Conservation (phyloP, 2,888 invertebrate species). For the Agrotis exclamationis region DNA sequence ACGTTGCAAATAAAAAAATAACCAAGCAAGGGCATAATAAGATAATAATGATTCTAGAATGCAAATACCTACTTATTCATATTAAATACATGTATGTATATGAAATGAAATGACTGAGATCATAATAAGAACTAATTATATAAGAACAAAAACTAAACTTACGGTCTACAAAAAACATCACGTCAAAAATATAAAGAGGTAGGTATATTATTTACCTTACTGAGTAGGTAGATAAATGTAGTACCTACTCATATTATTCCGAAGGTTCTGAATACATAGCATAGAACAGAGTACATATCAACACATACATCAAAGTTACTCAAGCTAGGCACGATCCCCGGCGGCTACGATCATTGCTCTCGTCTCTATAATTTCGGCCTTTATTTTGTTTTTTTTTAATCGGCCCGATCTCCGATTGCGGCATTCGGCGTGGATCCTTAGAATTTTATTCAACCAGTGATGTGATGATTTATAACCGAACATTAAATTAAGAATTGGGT, state of each 20-base stretch:
- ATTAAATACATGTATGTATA: not conserved
- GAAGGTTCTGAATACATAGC: slow-evolving; percentile 35
- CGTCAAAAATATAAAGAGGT: not conserved
- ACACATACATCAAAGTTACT: slow-evolving; percentile 59
- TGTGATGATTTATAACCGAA: slow-evolving; percentile 75
- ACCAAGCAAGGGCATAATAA: not conserved
- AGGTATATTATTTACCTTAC: not conserved
- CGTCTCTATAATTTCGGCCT: slow-evolving; percentile 75
- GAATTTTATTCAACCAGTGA: slow-evolving; percentile 71
- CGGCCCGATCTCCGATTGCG: slow-evolving; percentile 77
- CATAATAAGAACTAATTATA: slow-evolving; percentile 9
- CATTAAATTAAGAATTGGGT: slow-evolving; percentile 70
- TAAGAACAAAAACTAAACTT: not conserved
- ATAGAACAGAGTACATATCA: slow-evolving; percentile 35
- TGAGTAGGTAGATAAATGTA: not conserved
- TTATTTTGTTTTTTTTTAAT: slow-evolving; percentile 75
- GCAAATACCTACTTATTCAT: not conserved
- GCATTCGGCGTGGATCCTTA: slow-evolving; percentile 73
- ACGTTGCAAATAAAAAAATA: not conserved
- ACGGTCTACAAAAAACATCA: slow-evolving; percentile 9
- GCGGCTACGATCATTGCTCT: slow-evolving; percentile 74
- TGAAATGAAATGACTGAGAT: not conserved
- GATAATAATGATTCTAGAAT: not conserved
- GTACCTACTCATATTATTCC: slow-evolving; percentile 13
- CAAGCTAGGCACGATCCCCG: slow-evolving; percentile 67